Evolutionary conservation across 1,140 invertebrate species (phyloP).

Genomic region (Whitmania pigra): DNA sequence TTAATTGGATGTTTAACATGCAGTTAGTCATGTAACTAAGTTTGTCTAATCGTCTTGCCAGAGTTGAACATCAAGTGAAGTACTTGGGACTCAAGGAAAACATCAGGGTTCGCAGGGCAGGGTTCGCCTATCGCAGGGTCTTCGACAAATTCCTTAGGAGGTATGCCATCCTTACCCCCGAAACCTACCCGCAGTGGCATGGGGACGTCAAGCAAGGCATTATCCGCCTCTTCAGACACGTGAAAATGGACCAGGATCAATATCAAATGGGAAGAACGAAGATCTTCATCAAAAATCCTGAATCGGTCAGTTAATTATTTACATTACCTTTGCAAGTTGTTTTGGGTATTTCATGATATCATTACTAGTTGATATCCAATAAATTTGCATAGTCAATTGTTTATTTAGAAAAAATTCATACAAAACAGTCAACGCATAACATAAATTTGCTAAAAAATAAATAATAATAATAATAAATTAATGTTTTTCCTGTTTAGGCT

Average conservation of each 20-base stretch:
- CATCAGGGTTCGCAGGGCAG: conserved; percentile 80
- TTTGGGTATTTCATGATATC: too few relatives aligned
- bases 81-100: conserved; percentile 87
- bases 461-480: too few relatives aligned
- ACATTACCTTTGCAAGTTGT: too few relatives aligned
- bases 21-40: too few relatives aligned
- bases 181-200: conserved; percentile 56
- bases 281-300: conserved; percentile 64
- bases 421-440: too few relatives aligned
- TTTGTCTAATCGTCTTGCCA: conserved; percentile 20
- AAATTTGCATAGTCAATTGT: too few relatives aligned
- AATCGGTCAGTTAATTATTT: conserved; percentile 49
- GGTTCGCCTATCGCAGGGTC: conserved; percentile 75
- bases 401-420: too few relatives aligned
- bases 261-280: conserved; percentile 60
- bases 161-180: conserved; percentile 57
- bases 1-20: not conserved
- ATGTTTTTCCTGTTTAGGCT: too few relatives aligned
- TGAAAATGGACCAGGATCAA: conserved; percentile 54
- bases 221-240: conserved; percentile 49
- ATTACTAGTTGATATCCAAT: too few relatives aligned
- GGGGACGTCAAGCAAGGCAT: conserved; percentile 52
- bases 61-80: conserved; percentile 69
- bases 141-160: conserved; percentile 75
- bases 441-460: too few relatives aligned